phyloP scores from a whole-genome alignment of 1,140 invertebrate species.

The Tribolium madens region DNA sequence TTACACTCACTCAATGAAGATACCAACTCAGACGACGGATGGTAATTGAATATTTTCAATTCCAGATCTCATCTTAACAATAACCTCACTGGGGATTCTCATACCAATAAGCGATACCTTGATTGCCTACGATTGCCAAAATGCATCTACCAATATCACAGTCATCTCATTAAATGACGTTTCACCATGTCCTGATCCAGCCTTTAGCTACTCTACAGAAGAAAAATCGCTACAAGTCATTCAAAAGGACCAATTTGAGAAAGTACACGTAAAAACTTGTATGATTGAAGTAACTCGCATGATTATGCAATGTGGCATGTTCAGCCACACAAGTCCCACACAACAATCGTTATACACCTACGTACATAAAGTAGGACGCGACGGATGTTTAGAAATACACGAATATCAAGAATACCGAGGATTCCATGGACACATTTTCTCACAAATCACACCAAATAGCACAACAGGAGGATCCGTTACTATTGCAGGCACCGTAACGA shows the following conservation, averaged over 20 bases:
- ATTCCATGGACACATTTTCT: background rate
- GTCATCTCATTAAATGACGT: constrained; percentile 26
- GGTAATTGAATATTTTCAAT: too few relatives aligned
- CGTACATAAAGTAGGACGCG: background rate
- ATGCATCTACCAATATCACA: background rate
- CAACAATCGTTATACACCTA: background rate
- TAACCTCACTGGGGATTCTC: too few relatives aligned
- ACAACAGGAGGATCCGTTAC: background rate
- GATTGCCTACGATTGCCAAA: constrained; percentile 32
- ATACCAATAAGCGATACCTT: background rate
- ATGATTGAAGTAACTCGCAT: constrained; percentile 40
- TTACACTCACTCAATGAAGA: too few relatives aligned
- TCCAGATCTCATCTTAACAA: too few relatives aligned
- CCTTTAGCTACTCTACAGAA: background rate
- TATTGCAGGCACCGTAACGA: background rate
- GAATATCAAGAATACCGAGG: background rate
- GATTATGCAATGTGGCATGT: constrained; percentile 40
- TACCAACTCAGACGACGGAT: too few relatives aligned
- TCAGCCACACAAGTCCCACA: background rate
- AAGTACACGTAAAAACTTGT: constrained; percentile 37
- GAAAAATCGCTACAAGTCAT: background rate
- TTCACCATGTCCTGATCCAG: background rate
- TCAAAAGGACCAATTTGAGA: constrained; percentile 1
- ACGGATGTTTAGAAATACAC: background rate
- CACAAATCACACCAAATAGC: background rate